A percentile compares a stretch with the other conserved stretches of the same genome.
Conservation (phyloP, 2,888 invertebrate genomes). For the Ctenicera cuprea region DNA sequence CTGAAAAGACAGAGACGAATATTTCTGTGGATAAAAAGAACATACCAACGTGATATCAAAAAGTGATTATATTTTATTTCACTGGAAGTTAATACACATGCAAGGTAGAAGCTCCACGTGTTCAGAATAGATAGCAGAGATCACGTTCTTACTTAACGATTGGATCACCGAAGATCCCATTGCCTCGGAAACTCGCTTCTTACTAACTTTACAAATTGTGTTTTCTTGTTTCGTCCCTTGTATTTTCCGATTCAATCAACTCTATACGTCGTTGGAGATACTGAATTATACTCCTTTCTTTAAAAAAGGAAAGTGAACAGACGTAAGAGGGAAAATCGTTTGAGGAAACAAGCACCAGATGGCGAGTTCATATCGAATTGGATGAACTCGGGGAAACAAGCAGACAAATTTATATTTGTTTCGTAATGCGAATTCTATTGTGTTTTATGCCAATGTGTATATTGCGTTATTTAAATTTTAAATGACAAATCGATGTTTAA, state of each 20-base stretch:
- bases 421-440: slow-evolving; percentile 53
- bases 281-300: slow-evolving; percentile 23
- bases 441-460: slow-evolving; percentile 53
- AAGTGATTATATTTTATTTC: slow-evolving; percentile 65
- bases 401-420: slow-evolving; percentile 55
- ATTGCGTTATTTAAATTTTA: slow-evolving; percentile 59
- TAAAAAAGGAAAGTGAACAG: slow-evolving; percentile 48
- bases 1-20: slow-evolving; percentile 1
- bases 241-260: slow-evolving; percentile 69
- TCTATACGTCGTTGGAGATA: slow-evolving; percentile 50
- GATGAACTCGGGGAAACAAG: slow-evolving; percentile 55
- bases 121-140: slow-evolving; percentile 67
- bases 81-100: slow-evolving; percentile 47
- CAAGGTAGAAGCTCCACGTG: slow-evolving; percentile 62
- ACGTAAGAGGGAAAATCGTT: slow-evolving; percentile 43
- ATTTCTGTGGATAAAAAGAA: not conserved
- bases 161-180: slow-evolving; percentile 68
- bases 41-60: slow-evolving; percentile 62
- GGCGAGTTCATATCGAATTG: slow-evolving; percentile 56
- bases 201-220: slow-evolving; percentile 71
- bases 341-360: slow-evolving; percentile 53
- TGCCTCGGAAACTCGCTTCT: slow-evolving; percentile 64
- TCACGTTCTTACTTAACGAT: slow-evolving; percentile 71
- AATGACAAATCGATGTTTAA: slow-evolving; percentile 64
- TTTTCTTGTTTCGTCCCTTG: slow-evolving; percentile 70